Base-by-base conservation (phyloP, 2,888 invertebrate species). In the Prionchulus punctatus region DNA sequence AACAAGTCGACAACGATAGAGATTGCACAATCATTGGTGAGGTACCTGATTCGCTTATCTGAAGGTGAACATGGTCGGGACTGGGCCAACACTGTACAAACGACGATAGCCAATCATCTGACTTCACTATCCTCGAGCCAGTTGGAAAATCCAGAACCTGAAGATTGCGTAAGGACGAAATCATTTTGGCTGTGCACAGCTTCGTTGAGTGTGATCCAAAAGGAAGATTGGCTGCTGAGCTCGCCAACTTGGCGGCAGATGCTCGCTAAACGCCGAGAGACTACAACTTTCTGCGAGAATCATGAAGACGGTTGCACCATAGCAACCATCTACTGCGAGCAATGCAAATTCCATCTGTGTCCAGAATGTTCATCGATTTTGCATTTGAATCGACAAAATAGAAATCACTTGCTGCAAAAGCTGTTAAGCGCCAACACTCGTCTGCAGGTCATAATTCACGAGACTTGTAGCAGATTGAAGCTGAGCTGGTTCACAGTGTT, bases 321-420 rank as follows among this genome's bases (percentile, higher is more conserved):
- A 18, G 94, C 92, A 0, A 86, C 90, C 59, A 85, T 96, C 59
- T 86, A 90, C 64, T 98, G 96, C 72, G 83, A 81, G 63, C 79
- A 80, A 4, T 98, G 96, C 70, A 84, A 90, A n/a, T 2, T 54
- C 3, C 57, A 61, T 60, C 78, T 96, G 31, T 98, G 96, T 72
- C 57, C 84, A 85, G 96, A 96, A 70, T 98, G 96, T 72, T 94
- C 96, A 74, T 79, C 91, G 55, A 88, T 90, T 70, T 76, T 98
- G 58, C 96, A 98, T 75, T 80, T 96, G 55, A 89, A 88, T 70
- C 79, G 89, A 53, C 81, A 83, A 66, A 87, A 88, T 1, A 79
- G 88, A 57, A 79, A 80, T 59, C 94, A 94, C 72, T 82, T 84
- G 61, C 75, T 91, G 72, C 86, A 86, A 78, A 21, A 30, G 25